These are phyloP conservation scores for Stegodyphus mimosarum DNA, from an alignment of 1,140 invertebrate genomes.

Conservation along the genomic window DNA sequence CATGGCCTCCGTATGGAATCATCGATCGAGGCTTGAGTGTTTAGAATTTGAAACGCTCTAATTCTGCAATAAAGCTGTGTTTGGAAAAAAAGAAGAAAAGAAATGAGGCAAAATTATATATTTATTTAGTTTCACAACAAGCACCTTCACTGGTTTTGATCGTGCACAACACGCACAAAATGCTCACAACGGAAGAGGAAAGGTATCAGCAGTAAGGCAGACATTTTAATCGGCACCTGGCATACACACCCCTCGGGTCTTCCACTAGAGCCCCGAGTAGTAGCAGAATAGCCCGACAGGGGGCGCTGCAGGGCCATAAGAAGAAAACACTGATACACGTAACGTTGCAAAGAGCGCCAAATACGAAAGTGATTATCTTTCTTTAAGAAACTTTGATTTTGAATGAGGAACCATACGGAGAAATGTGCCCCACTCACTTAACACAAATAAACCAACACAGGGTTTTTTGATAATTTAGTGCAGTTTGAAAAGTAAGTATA, in stretches of 20 bases:
- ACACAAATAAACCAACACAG: not conserved
- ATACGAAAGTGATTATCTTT: not conserved
- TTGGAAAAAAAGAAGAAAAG: not conserved
- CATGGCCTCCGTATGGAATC: too few relatives aligned
- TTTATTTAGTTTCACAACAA: constrained; percentile 34
- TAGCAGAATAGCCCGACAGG: constrained; percentile 29
- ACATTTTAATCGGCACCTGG: constrained; percentile 5
- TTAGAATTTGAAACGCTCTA: not conserved
- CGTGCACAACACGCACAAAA: not conserved
- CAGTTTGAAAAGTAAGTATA: too few relatives aligned
- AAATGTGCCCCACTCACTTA: not conserved
- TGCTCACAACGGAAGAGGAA: constrained; percentile 21
- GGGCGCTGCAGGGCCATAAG: not conserved
- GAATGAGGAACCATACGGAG: not conserved
- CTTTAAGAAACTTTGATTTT: not conserved
- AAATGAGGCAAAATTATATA: constrained; percentile 9
- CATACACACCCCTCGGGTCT: constrained; percentile 18
- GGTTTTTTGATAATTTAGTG: not conserved
- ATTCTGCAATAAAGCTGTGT: not conserved
- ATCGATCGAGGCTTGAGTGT: too few relatives aligned
- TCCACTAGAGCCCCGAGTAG: constrained; percentile 43
- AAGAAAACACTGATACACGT: not conserved
- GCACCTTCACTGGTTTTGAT: constrained; percentile 32
- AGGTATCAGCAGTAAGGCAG: not conserved
- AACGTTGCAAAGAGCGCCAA: not conserved